Percentiles rank a stretch among this genome's conserved stretches.
Conservation (phyloP, 37 sponge, comb jelly and placozoan species). For the Aplysina aerophoba region DNA sequence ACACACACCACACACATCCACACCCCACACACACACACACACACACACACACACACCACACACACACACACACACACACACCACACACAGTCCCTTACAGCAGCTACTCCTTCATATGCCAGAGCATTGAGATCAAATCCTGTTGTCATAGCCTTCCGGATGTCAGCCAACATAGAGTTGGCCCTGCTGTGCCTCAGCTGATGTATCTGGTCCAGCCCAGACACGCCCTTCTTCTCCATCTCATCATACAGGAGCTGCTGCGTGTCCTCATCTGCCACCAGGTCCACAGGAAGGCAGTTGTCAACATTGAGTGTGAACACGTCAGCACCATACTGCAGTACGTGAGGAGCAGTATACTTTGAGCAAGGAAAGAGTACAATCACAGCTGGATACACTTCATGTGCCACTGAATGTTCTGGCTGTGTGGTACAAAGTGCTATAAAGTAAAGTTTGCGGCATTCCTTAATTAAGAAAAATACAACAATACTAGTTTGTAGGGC, state of each 20-base stretch:
- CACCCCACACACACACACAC: too few relatives aligned
- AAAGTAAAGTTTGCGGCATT: too few relatives aligned
- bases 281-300: constrained; percentile 80
- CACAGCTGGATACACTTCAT: background rate
- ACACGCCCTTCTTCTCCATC: constrained; percentile 58
- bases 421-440: too few relatives aligned
- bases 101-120: constrained; percentile 63
- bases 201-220: constrained; percentile 40
- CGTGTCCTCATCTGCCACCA: constrained; percentile 25
- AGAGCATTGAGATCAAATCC: constrained; percentile 38
- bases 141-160: constrained; percentile 29
- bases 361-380: background rate
- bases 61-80: background rate
- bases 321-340: constrained; percentile 57
- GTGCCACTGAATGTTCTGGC: too few relatives aligned
- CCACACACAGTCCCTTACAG: constrained; percentile 40
- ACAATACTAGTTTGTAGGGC: too few relatives aligned
- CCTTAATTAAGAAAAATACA: too few relatives aligned
- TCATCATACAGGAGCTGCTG: constrained; percentile 31
- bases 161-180: constrained; percentile 60
- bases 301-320: constrained; percentile 70
- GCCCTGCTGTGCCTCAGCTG: constrained; percentile 44
- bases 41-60: background rate
- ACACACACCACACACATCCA: too few relatives aligned
- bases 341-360: background rate